Evolutionary conservation across 2,113 vertebrate genomes (phyloP).

Genomic region (Pogona vitticeps): DNA sequence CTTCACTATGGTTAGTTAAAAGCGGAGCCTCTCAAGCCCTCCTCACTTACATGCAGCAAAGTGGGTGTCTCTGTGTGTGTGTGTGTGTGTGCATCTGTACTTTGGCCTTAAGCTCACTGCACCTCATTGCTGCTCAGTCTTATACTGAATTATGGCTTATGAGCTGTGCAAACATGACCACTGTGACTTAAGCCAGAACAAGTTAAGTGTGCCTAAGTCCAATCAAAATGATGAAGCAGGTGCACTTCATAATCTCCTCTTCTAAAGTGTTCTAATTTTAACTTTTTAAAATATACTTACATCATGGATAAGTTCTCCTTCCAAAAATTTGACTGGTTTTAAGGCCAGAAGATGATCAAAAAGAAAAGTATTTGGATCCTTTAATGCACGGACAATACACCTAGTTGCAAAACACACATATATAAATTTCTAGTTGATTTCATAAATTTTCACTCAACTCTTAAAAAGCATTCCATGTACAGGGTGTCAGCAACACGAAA

Average conservation of each 20-base stretch:
- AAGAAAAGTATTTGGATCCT: conserved; percentile 94
- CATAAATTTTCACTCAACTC: background rate
- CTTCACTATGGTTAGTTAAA: background rate
- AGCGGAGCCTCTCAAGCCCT: background rate
- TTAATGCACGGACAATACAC: conserved; percentile 94
- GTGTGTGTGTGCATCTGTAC: background rate
- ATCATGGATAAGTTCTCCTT: conserved; percentile 98
- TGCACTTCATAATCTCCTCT: background rate
- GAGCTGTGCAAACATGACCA: background rate
- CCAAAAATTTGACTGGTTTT: conserved; percentile 97
- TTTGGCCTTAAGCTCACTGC: background rate
- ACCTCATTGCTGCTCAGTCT: background rate
- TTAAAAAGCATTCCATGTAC: too few relatives aligned
- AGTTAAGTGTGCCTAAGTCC: background rate
- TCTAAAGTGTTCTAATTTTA: background rate
- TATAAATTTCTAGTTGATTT: background rate
- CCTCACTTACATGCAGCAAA: background rate
- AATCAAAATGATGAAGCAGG: background rate
- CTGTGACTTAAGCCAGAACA: background rate
- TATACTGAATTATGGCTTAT: background rate
- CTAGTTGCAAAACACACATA: conserved; percentile 68
- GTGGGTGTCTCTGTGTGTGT: background rate
- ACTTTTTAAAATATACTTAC: conserved; percentile 80
- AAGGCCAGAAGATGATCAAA: conserved; percentile 97
- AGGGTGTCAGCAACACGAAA: background rate